Evolutionary conservation across 1,140 invertebrate species (phyloP).

Genomic region (Drosophila pallidifrons): DNA sequence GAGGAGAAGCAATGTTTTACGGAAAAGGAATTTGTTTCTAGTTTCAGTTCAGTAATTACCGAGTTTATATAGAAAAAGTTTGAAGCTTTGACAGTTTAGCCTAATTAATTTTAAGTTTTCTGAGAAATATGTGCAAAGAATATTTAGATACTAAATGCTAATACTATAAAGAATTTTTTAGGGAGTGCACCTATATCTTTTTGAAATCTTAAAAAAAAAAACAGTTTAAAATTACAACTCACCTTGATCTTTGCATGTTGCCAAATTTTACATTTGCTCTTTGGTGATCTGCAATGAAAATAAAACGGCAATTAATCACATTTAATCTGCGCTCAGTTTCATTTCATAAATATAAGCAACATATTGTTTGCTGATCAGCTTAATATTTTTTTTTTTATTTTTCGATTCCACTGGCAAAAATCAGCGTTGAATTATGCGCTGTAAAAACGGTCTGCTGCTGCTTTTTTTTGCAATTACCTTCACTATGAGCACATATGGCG

Average conservation of each 20-base stretch:
- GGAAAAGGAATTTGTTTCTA: neutral
- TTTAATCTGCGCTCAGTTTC: neutral
- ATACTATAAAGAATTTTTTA: no score
- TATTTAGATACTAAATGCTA: no score
- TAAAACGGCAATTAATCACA: neutral
- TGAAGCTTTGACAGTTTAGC: neutral
- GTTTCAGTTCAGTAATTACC: neutral
- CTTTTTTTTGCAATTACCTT: slow-evolving; percentile 11
- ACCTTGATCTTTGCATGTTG: neutral
- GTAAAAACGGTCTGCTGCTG: neutral
- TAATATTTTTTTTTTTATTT: neutral
- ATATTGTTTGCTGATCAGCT: slow-evolving; percentile 2
- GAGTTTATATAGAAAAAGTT: neutral
- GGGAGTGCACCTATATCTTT: no score
- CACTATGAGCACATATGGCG: slow-evolving; percentile 49
- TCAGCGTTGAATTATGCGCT: slow-evolving; percentile 14
- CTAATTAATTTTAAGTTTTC: no score
- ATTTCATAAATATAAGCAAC: neutral
- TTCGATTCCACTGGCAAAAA: slow-evolving; percentile 31
- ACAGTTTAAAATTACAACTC: neutral
- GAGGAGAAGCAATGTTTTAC: neutral
- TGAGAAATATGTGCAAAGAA: no score
- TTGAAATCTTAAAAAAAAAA: no score
- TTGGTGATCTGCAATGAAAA: neutral
- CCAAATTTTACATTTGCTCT: no score